phyloP scores from a whole-genome alignment of 2,113 vertebrate genomes.

The Triplophysa rosa region DNA sequence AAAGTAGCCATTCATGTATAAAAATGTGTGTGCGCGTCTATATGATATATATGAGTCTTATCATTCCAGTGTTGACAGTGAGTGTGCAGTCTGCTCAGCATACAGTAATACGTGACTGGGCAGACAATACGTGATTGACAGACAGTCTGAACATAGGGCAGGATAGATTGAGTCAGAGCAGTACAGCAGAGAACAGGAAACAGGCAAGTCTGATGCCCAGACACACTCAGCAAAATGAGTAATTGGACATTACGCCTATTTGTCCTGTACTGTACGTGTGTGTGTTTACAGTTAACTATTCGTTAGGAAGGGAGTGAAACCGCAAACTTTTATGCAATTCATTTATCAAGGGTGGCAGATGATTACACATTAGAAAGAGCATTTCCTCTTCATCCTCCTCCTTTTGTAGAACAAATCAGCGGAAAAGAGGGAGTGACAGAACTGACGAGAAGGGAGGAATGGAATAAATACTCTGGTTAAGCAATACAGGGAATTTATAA shows the following conservation, averaged over 20 bases:
- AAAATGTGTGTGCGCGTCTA: too few relatives aligned
- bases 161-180: slow-evolving; percentile 46
- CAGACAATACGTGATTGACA: neutral
- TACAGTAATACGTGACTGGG: neutral
- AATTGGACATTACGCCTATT: slow-evolving; percentile 30
- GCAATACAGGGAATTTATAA: neutral
- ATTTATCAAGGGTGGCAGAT: slow-evolving; percentile 41
- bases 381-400: slow-evolving; percentile 42
- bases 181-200: slow-evolving; percentile 32
- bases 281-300: slow-evolving; percentile 25
- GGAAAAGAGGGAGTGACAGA: neutral
- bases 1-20: too few relatives aligned
- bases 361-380: slow-evolving; percentile 1
- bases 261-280: neutral
- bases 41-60: slow-evolving; percentile 12
- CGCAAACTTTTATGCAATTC: slow-evolving; percentile 35
- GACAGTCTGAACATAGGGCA: slow-evolving; percentile 4
- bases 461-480: neutral
- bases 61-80: neutral
- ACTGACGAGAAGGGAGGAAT: neutral
- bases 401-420: slow-evolving; percentile 28
- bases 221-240: slow-evolving; percentile 40
- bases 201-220: neutral
- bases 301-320: slow-evolving; percentile 18
- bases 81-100: neutral